These are phyloP conservation scores for Parelbella ahira DNA, from an alignment of 2,888 invertebrate species.

Conservation along the genomic window DNA sequence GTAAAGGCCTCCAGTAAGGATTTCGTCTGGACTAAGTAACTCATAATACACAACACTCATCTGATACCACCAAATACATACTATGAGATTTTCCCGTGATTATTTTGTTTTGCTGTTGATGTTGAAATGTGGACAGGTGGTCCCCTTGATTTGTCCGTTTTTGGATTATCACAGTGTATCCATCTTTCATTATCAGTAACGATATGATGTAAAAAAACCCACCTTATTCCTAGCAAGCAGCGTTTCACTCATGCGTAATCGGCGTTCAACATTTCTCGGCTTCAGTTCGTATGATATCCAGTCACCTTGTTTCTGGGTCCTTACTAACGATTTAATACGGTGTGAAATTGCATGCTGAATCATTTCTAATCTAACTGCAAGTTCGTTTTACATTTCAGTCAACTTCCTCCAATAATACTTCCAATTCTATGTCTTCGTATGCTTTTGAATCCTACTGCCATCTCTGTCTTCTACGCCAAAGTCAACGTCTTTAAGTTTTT, in stretches of 20 bases:
- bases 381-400: too few relatives aligned
- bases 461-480: too few relatives aligned
- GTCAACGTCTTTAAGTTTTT: too few relatives aligned
- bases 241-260: conserved; percentile 15
- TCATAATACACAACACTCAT: conserved; percentile 26
- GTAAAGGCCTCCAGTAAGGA: conserved; percentile 19
- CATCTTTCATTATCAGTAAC: conserved; percentile 22
- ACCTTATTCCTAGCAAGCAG: conserved; percentile 8
- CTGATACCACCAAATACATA: conserved; percentile 26
- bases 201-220: conserved; percentile 5
- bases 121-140: conserved; percentile 18
- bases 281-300: too few relatives aligned
- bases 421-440: too few relatives aligned
- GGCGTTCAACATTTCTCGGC: conserved; percentile 30
- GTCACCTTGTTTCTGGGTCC: too few relatives aligned
- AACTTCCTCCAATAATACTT: too few relatives aligned
- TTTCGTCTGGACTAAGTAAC: conserved; percentile 25
- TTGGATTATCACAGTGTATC: conserved; percentile 28
- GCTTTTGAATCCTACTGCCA: too few relatives aligned
- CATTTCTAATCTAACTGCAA: too few relatives aligned
- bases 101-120: conserved; percentile 26
- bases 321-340: too few relatives aligned
- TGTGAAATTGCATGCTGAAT: too few relatives aligned
- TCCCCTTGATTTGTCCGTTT: conserved; percentile 26
- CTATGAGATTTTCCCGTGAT: conserved; percentile 21